Percentiles rank a stretch among this genome's conserved stretches.
Conservation (phyloP, 2,888 invertebrate species). For the Eulithis testata region DNA sequence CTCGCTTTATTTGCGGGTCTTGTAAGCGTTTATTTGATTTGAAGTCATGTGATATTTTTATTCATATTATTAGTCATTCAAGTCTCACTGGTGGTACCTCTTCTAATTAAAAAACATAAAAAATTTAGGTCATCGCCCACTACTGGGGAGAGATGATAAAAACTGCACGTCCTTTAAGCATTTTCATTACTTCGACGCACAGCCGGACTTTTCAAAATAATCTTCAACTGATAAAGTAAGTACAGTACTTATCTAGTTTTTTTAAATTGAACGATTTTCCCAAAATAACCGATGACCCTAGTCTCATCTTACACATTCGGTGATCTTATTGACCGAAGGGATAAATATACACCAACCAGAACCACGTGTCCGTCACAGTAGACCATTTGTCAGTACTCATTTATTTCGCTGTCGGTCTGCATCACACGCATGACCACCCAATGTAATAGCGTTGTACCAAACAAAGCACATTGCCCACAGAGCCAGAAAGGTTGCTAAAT, state of each 20-base stretch:
- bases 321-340: constrained; percentile 1
- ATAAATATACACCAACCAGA: constrained; percentile 6
- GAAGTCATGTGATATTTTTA: not conserved
- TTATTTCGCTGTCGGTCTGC: constrained; percentile 48
- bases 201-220: too few species aligned
- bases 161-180: too few species aligned
- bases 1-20: not conserved
- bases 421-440: constrained; percentile 48
- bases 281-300: too few species aligned
- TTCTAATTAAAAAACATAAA: too few species aligned
- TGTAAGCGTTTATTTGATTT: not conserved
- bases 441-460: constrained; percentile 44
- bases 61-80: too few species aligned
- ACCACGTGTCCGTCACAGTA: constrained; percentile 14
- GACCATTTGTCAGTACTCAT: constrained; percentile 33
- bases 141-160: too few species aligned
- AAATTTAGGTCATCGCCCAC: too few species aligned
- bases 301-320: not conserved
- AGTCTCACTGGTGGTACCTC: too few species aligned
- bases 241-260: too few species aligned
- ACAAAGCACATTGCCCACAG: constrained; percentile 7
- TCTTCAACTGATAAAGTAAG: too few species aligned
- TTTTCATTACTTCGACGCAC: too few species aligned
- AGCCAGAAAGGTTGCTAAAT: not conserved
- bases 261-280: too few species aligned